phyloP scores from a whole-genome alignment of 2,797 vertebrate genomes.

The Pitangus sulphuratus region DNA sequence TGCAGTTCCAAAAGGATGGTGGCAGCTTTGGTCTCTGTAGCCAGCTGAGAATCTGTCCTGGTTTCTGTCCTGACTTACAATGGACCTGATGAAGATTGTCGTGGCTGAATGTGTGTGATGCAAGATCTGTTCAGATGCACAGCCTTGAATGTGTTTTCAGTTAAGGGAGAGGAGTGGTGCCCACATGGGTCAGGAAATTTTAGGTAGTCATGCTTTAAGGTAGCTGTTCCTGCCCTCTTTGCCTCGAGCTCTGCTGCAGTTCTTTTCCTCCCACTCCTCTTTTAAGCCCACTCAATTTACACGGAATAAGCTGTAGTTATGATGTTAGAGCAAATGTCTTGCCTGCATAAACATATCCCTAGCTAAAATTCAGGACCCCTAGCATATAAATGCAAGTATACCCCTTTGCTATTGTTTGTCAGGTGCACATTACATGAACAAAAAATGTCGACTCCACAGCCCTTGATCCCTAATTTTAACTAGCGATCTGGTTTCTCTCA shows the following conservation, averaged over 20 bases:
- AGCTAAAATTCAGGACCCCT: neutral
- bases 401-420: neutral
- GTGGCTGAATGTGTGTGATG: neutral
- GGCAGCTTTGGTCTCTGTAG: neutral
- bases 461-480: neutral
- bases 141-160: slow-evolving; percentile 6
- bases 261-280: slow-evolving; percentile 33
- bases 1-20: neutral
- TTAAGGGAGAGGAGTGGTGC: neutral
- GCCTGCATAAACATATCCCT: neutral
- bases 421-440: neutral
- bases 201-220: slow-evolving; percentile 41
- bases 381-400: neutral
- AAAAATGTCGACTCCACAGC: neutral
- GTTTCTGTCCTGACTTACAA: neutral
- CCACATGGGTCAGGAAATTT: slow-evolving; percentile 7
- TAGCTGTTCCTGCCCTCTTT: slow-evolving; percentile 42
- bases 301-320: slow-evolving; percentile 27
- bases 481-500: neutral
- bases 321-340: slow-evolving; percentile 45
- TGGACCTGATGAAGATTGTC: neutral
- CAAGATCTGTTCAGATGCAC: neutral
- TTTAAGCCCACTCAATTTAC: slow-evolving; percentile 40
- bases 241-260: slow-evolving; percentile 27
- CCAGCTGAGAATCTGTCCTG: neutral